Base-by-base conservation (phyloP, 1,140 invertebrate species). In the Caenorhabditis brenneri region DNA sequence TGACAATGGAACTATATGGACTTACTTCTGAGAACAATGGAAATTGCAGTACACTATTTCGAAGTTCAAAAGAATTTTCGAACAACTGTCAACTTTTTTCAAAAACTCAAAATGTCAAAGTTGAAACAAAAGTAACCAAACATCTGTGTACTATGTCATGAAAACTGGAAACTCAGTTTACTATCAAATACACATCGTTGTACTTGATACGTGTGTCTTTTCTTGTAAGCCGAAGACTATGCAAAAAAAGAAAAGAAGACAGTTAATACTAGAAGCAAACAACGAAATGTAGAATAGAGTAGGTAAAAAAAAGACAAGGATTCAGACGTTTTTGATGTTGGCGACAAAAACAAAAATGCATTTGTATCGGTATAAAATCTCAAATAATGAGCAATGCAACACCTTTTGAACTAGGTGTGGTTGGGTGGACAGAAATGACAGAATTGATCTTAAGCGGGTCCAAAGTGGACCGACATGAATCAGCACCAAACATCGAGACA, bases 211-310 rank as follows among this genome's bases (percentile, higher is more conserved):
- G n/a, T n/a, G 33, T 74, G 27, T 65, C 58, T 65, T 39, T 65
- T 65, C 58, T 65, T 74, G 53, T 74, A 74, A 74, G 65, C 65
- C 36, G 65, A 74, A 74, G 65, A 74, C 65, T 74, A 74, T 42
- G 65, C 36, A 74, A 74, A 74, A 65, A 74, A 42, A 46, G 60
- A 16, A 65, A 65, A 65, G 31, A 65, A 36, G 58, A 65, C 15
- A 42, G 65, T 74, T 74, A 74, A 74, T 74, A 46, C 65, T 29
- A 74, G 65, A 29, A 9, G 65, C 65, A 74, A 74, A 74, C 65
- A 74, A 74, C 36, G n/a, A 36, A 24, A 36, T 42, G 36, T 42
- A 33, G 36, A 74, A 27, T 58, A n/a, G n/a, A n/a, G n/a, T 10
- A 3, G 24, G 12, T 1, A 9, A 12, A n/a, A 74, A 42, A 74